These are phyloP conservation scores for Drosophila seguyi DNA, from an alignment of 1,140 invertebrate genomes.

Conservation along the genomic window DNA sequence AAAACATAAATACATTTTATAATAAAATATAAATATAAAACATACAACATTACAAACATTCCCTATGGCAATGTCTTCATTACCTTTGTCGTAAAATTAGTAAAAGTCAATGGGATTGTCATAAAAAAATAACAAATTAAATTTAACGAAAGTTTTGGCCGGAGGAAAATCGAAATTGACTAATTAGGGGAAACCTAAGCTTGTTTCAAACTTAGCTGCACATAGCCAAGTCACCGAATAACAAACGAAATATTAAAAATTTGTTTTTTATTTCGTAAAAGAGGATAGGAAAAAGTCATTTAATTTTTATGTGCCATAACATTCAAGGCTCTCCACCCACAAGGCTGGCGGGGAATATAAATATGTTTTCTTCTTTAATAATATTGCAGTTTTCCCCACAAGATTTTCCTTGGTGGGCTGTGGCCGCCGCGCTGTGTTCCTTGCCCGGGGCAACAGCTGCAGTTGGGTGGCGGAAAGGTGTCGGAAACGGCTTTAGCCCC, in stretches of 20 bases:
- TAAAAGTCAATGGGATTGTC: neutral
- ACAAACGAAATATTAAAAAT: neutral
- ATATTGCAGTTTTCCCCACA: constrained; percentile 19
- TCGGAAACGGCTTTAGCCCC: constrained; percentile 72
- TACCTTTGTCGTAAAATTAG: constrained; percentile 1
- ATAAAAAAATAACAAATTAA: neutral
- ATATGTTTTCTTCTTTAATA: constrained; percentile 17
- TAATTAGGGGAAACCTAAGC: neutral
- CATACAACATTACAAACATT: neutral
- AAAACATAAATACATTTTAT: no score
- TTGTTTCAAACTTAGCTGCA: neutral
- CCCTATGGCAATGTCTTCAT: neutral
- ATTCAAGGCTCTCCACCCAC: constrained; percentile 31
- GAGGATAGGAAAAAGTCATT: constrained; percentile 19
- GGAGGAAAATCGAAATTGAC: neutral
- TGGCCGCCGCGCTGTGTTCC: constrained; percentile 23
- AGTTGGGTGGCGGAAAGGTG: constrained; percentile 61
- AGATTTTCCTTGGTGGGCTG: constrained; percentile 32
- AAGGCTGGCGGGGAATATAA: constrained; percentile 6
- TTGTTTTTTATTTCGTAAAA: neutral
- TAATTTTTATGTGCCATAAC: constrained; percentile 28
- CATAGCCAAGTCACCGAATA: neutral
- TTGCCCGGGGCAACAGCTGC: constrained; percentile 58
- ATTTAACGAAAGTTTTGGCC: constrained; percentile 4
- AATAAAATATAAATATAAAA: neutral